Evolutionary conservation across 2,113 vertebrate genomes (phyloP).

Genomic region (Sapajus apella): DNA sequence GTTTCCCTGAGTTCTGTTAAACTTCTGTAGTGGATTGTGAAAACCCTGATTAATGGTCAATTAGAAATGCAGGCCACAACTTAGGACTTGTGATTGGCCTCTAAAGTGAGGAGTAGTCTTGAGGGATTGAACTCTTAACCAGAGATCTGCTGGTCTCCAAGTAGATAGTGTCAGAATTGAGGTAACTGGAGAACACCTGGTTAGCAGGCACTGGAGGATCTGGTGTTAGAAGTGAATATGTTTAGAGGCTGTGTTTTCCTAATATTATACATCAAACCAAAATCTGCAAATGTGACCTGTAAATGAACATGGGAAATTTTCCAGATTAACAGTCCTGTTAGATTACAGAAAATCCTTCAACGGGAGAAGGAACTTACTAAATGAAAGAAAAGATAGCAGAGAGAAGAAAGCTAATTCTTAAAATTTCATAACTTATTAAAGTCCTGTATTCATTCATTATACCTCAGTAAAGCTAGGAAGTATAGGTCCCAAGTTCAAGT

Average conservation of each 20-base stretch:
- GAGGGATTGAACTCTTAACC: neutral
- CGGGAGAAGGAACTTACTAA: neutral
- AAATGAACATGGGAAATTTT: neutral
- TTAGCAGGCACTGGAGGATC: neutral
- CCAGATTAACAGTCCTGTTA: neutral
- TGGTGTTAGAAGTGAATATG: neutral
- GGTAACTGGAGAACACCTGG: neutral
- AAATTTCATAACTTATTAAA: neutral
- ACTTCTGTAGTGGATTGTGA: neutral
- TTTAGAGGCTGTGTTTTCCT: neutral
- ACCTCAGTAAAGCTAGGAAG: neutral
- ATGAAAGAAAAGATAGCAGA: neutral
- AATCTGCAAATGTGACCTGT: neutral
- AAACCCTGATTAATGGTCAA: neutral
- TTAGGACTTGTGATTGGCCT: neutral
- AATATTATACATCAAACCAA: neutral
- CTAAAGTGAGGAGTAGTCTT: neutral
- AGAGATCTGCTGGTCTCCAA: neutral
- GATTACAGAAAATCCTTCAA: neutral
- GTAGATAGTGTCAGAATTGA: neutral
- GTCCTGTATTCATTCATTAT: neutral
- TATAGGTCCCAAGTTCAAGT: neutral
- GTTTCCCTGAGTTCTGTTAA: neutral
- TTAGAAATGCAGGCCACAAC: neutral
- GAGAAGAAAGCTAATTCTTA: neutral